Evolutionary conservation across 2,888 invertebrate species (phyloP).

Genomic region (Gymnosoma rotundatum): DNA sequence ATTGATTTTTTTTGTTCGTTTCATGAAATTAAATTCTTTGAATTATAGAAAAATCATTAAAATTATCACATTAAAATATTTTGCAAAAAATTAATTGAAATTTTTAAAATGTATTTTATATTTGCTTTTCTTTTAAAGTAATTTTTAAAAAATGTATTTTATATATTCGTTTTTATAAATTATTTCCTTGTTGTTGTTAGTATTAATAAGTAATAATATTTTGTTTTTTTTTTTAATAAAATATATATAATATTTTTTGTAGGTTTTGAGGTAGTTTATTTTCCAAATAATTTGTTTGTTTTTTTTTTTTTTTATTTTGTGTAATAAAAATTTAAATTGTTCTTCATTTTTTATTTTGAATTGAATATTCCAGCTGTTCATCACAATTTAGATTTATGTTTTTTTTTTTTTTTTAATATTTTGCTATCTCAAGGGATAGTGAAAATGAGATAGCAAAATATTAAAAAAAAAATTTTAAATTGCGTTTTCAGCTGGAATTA

Average conservation of each 20-base stretch:
- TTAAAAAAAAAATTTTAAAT: no score
- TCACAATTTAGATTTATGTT: no score
- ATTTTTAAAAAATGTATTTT: slow-evolving; percentile 20
- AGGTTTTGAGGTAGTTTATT: slow-evolving; percentile 63
- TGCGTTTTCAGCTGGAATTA: no score
- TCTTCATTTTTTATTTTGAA: no score
- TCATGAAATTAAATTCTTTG: slow-evolving; percentile 41
- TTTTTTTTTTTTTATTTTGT: slow-evolving; percentile 2
- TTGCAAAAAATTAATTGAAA: slow-evolving; percentile 45
- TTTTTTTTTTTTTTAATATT: no score
- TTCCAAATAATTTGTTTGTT: slow-evolving; percentile 54
- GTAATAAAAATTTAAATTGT: background rate
- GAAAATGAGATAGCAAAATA: no score
- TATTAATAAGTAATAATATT: background rate
- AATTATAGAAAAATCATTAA: slow-evolving; percentile 55
- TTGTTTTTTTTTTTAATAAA: background rate
- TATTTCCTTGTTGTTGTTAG: slow-evolving; percentile 39
- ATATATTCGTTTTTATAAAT: slow-evolving; percentile 20
- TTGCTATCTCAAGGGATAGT: no score
- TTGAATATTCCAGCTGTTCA: no score
- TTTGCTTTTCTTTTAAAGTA: slow-evolving; percentile 38
- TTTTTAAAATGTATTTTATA: slow-evolving; percentile 21
- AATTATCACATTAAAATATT: slow-evolving; percentile 67
- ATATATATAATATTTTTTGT: slow-evolving; percentile 32
- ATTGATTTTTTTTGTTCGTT: slow-evolving; percentile 47